Evolutionary conservation across 1,140 invertebrate genomes (phyloP).

Genomic region (Artemia franciscana): DNA sequence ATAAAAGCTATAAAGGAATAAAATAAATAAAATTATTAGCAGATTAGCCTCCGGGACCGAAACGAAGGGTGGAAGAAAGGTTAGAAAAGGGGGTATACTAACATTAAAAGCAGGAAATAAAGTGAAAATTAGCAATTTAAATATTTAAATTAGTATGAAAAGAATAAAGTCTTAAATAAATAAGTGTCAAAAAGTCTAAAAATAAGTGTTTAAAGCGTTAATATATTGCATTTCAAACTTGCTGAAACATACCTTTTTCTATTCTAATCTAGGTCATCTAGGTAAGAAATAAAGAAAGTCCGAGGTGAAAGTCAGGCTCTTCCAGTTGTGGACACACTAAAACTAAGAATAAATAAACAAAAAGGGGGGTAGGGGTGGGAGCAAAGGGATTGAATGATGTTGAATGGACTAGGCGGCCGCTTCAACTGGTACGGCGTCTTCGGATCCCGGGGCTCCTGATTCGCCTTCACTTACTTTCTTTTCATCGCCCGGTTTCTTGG

Average conservation of each 20-base stretch:
- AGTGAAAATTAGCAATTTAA: background rate
- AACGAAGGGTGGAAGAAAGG: background rate
- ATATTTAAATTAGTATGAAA: too few relatives aligned
- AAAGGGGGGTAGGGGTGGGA: conserved; percentile 2
- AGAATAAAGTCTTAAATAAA: too few relatives aligned
- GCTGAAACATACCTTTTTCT: background rate
- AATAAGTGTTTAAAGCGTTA: too few relatives aligned
- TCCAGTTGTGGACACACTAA: background rate
- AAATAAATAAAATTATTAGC: background rate
- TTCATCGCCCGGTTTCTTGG: conserved; percentile 58
- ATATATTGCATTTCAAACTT: background rate
- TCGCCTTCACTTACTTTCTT: conserved; percentile 69
- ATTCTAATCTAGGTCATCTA: background rate
- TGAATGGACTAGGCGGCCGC: conserved; percentile 5
- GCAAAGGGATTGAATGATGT: conserved; percentile 2
- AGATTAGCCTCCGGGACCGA: background rate
- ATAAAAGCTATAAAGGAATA: too few relatives aligned
- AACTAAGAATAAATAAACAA: background rate
- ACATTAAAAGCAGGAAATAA: background rate
- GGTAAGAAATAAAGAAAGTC: background rate
- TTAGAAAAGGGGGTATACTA: background rate
- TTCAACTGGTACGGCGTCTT: conserved; percentile 7
- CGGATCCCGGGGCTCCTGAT: conserved; percentile 19
- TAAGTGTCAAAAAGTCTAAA: too few relatives aligned
- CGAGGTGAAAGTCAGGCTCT: background rate